Conservation (phyloP, 2,113 vertebrate genomes). For the Acrocephalus kingi region DNA sequence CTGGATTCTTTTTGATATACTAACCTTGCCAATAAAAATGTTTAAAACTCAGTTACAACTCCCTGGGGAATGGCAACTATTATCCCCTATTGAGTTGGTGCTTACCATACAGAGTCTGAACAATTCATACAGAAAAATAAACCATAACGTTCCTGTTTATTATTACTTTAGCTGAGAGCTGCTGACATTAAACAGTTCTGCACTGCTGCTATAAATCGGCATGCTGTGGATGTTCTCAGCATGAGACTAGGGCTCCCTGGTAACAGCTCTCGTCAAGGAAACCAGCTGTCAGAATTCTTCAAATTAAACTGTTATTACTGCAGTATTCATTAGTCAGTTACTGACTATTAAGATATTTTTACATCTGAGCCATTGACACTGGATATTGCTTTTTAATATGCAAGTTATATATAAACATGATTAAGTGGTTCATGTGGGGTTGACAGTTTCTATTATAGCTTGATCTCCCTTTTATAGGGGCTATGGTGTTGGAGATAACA, state of each 20-base stretch:
- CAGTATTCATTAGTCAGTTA: constrained; percentile 82
- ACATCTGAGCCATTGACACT: constrained; percentile 73
- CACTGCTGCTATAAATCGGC: constrained; percentile 82
- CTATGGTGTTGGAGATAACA: not conserved
- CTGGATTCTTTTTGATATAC: constrained; percentile 63
- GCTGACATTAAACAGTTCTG: constrained; percentile 85
- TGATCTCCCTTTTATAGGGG: constrained; percentile 11
- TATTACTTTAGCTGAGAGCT: constrained; percentile 83
- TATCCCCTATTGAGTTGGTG: constrained; percentile 78
- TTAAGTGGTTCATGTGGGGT: constrained; percentile 56
- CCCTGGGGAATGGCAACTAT: constrained; percentile 73
- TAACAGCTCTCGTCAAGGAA: constrained; percentile 80
- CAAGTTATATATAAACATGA: constrained; percentile 74
- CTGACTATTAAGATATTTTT: constrained; percentile 82
- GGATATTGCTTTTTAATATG: constrained; percentile 78
- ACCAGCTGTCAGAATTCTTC: constrained; percentile 83
- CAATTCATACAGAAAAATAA: constrained; percentile 85
- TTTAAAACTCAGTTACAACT: constrained; percentile 69
- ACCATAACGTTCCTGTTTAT: constrained; percentile 83
- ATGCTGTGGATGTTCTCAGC: constrained; percentile 81
- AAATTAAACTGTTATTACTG: constrained; percentile 83
- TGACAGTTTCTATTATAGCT: constrained; percentile 40
- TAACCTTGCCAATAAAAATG: constrained; percentile 70
- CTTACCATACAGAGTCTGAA: constrained; percentile 80
- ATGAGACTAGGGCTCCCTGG: constrained; percentile 76